These are phyloP conservation scores for Linhomoeus sp. DNA, from an alignment of 2,888 invertebrate genomes.

Conservation along the genomic window DNA sequence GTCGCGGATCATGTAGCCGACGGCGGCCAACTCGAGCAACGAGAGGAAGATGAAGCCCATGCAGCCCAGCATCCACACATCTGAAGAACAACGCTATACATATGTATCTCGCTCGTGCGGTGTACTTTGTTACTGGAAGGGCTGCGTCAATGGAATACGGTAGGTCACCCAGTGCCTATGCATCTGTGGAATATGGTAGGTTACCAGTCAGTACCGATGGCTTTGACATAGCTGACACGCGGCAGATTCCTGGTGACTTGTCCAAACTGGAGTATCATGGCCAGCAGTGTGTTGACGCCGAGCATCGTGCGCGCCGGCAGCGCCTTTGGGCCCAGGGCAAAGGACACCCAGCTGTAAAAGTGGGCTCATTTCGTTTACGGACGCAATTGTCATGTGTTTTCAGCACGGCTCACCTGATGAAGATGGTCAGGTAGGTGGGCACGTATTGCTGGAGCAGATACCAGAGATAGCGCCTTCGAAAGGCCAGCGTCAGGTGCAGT, in stretches of 20 bases:
- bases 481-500: slow-evolving; percentile 19
- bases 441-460: slow-evolving; percentile 27
- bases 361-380: background rate
- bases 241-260: slow-evolving; percentile 24
- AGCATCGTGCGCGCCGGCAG: slow-evolving; percentile 24
- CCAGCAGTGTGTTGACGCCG: slow-evolving; percentile 20
- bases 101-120: no score
- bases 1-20: slow-evolving; percentile 22
- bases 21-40: slow-evolving; percentile 22
- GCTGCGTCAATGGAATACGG: no score
- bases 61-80: slow-evolving; percentile 25
- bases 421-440: slow-evolving; percentile 25
- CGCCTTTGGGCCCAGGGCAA: slow-evolving; percentile 21
- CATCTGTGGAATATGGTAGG: no score
- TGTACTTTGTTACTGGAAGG: no score
- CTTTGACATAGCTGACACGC: slow-evolving; percentile 25
- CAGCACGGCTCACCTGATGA: slow-evolving; percentile 16
- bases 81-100: no score
- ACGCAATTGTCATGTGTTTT: no score
- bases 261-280: slow-evolving; percentile 22
- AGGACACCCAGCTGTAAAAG: slow-evolving; percentile 22
- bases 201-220: no score
- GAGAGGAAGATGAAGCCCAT: slow-evolving; percentile 24
- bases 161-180: no score
- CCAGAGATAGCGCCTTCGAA: slow-evolving; percentile 20